Evolutionary conservation across 2,888 invertebrate genomes (phyloP).

Genomic region (Macrosiphum euphorbiae): DNA sequence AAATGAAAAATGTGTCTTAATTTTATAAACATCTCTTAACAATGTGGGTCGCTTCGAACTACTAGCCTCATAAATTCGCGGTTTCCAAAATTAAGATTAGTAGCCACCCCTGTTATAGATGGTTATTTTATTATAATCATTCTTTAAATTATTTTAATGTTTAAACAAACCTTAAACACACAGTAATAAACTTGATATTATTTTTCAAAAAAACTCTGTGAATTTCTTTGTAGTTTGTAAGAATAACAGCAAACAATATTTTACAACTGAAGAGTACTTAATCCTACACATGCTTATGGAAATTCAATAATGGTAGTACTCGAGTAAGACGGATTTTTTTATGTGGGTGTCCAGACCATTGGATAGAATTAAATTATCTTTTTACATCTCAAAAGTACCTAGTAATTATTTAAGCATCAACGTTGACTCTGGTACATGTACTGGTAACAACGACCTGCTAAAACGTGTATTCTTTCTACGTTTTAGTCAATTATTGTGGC

Average conservation of each 20-base stretch:
- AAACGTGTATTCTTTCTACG: background rate
- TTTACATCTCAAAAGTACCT: background rate
- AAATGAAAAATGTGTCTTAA: no score
- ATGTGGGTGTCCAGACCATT: background rate
- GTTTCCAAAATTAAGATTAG: no score
- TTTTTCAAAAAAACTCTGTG: background rate
- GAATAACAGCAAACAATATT: background rate
- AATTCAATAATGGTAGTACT: background rate
- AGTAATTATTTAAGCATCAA: background rate
- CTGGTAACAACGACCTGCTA: background rate
- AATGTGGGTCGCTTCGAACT: no score
- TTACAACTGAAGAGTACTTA: background rate
- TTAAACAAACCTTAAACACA: background rate
- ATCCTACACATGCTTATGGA: background rate
- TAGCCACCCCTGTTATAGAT: background rate
- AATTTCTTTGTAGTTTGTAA: background rate
- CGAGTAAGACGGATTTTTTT: background rate
- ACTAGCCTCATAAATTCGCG: no score
- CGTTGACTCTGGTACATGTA: background rate
- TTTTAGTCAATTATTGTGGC: background rate
- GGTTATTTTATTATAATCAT: background rate
- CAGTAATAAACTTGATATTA: background rate
- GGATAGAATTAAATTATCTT: background rate
- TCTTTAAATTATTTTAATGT: background rate
- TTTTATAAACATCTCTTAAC: no score